Conservation (phyloP, 53 echinoderm and acorn worm species). For the Crossaster papposus region DNA sequence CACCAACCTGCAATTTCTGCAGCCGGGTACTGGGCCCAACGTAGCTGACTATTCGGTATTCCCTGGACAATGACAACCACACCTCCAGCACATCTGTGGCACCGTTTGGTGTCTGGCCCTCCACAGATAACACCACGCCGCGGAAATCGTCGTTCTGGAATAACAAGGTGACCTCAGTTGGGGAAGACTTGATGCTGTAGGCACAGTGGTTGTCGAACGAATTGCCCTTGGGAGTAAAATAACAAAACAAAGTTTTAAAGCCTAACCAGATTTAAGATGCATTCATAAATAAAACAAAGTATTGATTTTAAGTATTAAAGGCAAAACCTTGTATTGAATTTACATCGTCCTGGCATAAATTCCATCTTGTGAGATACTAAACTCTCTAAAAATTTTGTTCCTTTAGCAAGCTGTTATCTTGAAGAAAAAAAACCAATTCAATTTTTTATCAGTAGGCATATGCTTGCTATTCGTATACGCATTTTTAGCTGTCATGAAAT, state of each 20-base stretch:
- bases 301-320: too few species aligned
- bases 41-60: slow-evolving; percentile 62
- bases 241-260: background rate
- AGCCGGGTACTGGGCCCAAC: slow-evolving; percentile 73
- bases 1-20: slow-evolving; percentile 69
- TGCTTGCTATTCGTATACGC: too few species aligned
- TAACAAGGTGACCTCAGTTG: slow-evolving; percentile 74
- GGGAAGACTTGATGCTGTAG: slow-evolving; percentile 73
- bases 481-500: too few species aligned
- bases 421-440: too few species aligned
- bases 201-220: slow-evolving; percentile 65
- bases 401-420: too few species aligned
- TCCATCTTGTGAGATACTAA: too few species aligned
- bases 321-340: too few species aligned
- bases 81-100: slow-evolving; percentile 75
- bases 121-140: slow-evolving; percentile 76
- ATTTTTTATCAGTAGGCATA: too few species aligned
- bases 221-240: slow-evolving; percentile 41
- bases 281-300: too few species aligned
- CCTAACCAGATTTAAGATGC: background rate
- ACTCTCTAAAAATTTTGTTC: too few species aligned
- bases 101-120: slow-evolving; percentile 59
- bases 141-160: slow-evolving; percentile 76
- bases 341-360: too few species aligned
- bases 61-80: slow-evolving; percentile 71